Conservation (phyloP, 2,113 vertebrate genomes). For the Rhadina sibilatrix region DNA sequence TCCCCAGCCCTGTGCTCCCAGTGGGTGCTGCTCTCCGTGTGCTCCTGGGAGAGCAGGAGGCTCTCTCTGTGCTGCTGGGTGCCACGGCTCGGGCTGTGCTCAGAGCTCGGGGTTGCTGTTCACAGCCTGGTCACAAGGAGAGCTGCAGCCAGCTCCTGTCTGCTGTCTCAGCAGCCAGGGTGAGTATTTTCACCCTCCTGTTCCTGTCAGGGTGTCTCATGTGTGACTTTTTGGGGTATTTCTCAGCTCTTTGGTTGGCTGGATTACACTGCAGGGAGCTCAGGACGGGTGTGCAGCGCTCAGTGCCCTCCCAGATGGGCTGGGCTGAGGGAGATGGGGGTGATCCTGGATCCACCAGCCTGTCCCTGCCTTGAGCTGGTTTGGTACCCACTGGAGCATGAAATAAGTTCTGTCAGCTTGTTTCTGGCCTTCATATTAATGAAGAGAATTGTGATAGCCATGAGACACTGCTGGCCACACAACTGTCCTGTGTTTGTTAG, state of each 20-base stretch:
- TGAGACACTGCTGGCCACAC: neutral
- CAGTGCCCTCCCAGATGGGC: neutral
- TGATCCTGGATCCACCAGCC: neutral
- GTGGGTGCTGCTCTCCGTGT: neutral
- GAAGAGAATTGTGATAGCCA: neutral
- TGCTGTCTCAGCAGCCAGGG: neutral
- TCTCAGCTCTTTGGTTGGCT: neutral
- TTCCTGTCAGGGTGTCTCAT: neutral
- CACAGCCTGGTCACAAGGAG: neutral
- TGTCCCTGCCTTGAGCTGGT: neutral
- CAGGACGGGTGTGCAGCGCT: neutral
- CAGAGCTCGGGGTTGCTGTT: neutral
- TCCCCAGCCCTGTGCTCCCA: neutral
- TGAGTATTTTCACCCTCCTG: neutral
- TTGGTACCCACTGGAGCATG: neutral
- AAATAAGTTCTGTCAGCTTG: neutral
- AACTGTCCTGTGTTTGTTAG: neutral
- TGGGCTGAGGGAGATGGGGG: neutral
- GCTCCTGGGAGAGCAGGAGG: neutral
- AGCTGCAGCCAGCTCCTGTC: neutral
- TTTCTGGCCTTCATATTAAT: neutral
- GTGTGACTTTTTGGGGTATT: neutral
- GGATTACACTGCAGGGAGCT: neutral
- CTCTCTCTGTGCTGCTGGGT: neutral
- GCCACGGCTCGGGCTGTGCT: neutral